These are phyloP conservation scores for Nannospalax galili DNA, from an alignment of 2,113 vertebrate species.

Conservation along the genomic window DNA sequence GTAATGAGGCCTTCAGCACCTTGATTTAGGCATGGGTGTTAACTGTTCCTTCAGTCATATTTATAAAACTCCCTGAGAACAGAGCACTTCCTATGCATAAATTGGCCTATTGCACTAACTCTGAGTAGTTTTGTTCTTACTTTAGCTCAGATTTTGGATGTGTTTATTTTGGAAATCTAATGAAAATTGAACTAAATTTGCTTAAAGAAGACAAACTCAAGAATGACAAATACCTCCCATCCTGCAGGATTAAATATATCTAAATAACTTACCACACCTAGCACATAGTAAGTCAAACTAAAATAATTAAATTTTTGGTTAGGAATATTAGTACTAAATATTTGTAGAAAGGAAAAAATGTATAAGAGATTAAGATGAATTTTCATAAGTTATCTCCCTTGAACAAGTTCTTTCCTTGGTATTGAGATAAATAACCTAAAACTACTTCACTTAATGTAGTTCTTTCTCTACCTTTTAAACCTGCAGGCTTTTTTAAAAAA, in stretches of 20 bases:
- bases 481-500: neutral
- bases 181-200: neutral
- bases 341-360: neutral
- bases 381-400: neutral
- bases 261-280: conserved; percentile 17
- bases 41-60: neutral
- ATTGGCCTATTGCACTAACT: neutral
- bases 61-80: neutral
- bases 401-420: neutral
- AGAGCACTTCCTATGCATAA: neutral
- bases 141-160: neutral
- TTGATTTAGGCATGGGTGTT: neutral
- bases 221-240: neutral
- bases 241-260: neutral
- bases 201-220: conserved; percentile 35
- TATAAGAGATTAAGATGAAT: neutral
- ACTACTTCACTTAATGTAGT: conserved; percentile 12
- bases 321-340: neutral
- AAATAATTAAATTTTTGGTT: neutral
- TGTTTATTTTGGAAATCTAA: neutral
- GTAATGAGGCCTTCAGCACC: neutral
- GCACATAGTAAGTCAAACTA: conserved; percentile 16
- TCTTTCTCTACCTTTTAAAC: neutral
- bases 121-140: neutral
- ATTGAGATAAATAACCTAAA: conserved; percentile 5